Base-by-base conservation (phyloP, 2,113 vertebrate species). In the Oreochromis aureus region DNA sequence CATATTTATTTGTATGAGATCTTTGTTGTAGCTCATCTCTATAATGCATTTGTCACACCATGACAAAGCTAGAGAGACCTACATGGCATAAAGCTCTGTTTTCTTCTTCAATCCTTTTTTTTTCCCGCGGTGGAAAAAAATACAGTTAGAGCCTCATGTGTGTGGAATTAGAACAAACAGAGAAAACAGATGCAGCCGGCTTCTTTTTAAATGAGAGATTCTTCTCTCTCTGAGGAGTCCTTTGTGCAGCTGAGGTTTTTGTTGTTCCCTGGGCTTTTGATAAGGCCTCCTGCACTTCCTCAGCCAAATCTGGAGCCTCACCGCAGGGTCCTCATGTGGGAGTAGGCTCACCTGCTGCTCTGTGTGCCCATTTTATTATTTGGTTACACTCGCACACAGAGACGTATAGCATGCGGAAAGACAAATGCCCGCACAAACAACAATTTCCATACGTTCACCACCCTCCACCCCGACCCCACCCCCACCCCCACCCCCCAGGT, bases 211-310 rank as follows among this genome's bases (percentile, higher is more conserved):
- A 93, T 81, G 83, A 84, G 87, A 90, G 84, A 84, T 89, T 83
- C 86, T 73, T 53, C 56, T 69, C 83, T 90, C 92, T 93, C 93
- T 85, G 39, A 86, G 82, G 90, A 91, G 91, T 84, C 85, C 85
- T 92, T 92, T 90, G 91, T 94, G 92, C 89, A 86, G 93, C 87
- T 91, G 89, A 93, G 91, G 87, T 89, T 91, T 92, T 89, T 91
- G 88, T 93, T 91, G 92, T 94, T 91, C 85, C 88, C 63, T 79
- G 48, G 84, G 90, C 92, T 94, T 95, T 93, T 95, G 91, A 95
- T 93, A 92, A 94, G 90, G 86, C 94, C 92, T 92, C 88, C 91
- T 93, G 90, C 91, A 92, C 87, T 92, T 94, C 82, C 84, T 85
- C 71, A 87, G 91, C 84, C 89, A 90, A 93, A 94, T 93, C 83